These are phyloP conservation scores for Sitta europaea DNA, from an alignment of 2,113 vertebrate genomes.

Conservation along the genomic window DNA sequence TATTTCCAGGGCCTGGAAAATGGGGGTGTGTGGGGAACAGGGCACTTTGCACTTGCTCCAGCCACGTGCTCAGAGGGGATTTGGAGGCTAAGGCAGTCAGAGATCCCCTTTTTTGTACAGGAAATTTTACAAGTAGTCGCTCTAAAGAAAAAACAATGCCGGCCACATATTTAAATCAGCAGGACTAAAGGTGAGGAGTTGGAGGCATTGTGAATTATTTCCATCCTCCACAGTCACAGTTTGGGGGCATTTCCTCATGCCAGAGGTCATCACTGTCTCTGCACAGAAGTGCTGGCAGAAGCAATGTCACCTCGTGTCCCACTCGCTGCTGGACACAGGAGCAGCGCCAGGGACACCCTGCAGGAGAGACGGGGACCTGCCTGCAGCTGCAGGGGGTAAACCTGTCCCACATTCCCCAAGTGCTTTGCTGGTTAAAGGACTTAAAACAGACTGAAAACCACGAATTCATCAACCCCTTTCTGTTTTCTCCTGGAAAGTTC, in stretches of 20 bases:
- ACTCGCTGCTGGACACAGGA: rapidly evolving
- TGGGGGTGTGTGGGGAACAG: background rate
- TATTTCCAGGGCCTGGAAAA: slow-evolving; percentile 18
- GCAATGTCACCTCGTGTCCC: background rate
- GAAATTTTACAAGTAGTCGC: background rate
- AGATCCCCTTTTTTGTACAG: background rate
- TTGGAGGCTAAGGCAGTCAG: background rate
- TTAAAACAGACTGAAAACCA: background rate
- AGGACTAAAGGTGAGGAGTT: background rate
- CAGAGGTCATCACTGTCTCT: background rate
- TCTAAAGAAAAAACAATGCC: background rate
- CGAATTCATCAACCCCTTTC: background rate
- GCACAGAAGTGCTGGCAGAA: background rate
- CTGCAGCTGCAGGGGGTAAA: background rate
- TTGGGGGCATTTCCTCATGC: background rate
- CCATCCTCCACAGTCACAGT: no score
- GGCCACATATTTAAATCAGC: background rate
- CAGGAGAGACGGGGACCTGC: background rate
- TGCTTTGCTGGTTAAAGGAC: background rate
- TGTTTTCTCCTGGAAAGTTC: background rate
- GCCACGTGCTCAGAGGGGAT: background rate
- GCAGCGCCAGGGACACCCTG: background rate
- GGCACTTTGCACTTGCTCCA: background rate
- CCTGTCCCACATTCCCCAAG: rapidly evolving
- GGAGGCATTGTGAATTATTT: background rate